These are phyloP conservation scores for Urocitellus parryii DNA, from an alignment of 2,113 vertebrate genomes.

Conservation along the genomic window DNA sequence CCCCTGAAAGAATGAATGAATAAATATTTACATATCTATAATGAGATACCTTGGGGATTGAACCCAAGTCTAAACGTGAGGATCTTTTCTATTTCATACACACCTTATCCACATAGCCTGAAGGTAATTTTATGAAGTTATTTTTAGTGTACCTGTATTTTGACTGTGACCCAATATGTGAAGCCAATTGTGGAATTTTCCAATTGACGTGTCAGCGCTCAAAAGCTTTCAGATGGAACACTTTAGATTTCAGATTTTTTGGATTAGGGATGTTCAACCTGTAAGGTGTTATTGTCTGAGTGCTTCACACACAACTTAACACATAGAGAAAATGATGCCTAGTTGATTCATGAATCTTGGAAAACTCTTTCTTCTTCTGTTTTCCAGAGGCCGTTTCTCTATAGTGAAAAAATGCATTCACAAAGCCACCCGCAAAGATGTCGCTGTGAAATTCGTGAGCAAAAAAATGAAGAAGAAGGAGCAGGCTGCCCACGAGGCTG, in stretches of 20 bases:
- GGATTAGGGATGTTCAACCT: background rate
- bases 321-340: slow-evolving; percentile 60
- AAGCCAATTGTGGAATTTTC: background rate
- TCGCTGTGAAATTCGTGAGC: slow-evolving; percentile 97
- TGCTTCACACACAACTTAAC: slow-evolving; percentile 1
- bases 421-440: slow-evolving; percentile 95
- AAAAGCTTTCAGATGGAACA: background rate
- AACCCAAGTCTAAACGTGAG: background rate
- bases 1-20: no score
- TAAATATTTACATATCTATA: background rate
- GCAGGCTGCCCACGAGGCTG: slow-evolving; percentile 96
- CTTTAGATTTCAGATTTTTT: background rate
- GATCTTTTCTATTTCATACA: background rate
- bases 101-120: background rate
- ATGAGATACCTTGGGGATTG: background rate
- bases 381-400: slow-evolving; percentile 95
- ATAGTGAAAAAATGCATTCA: slow-evolving; percentile 97
- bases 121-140: background rate
- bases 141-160: background rate
- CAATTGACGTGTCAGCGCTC: background rate
- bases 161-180: background rate
- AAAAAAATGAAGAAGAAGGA: slow-evolving; percentile 99
- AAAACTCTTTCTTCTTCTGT: slow-evolving; percentile 54
- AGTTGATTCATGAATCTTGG: slow-evolving; percentile 49
- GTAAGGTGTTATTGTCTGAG: slow-evolving; percentile 59